Conservation (phyloP, 2,888 invertebrate genomes). For the Xestia sexstrigata region DNA sequence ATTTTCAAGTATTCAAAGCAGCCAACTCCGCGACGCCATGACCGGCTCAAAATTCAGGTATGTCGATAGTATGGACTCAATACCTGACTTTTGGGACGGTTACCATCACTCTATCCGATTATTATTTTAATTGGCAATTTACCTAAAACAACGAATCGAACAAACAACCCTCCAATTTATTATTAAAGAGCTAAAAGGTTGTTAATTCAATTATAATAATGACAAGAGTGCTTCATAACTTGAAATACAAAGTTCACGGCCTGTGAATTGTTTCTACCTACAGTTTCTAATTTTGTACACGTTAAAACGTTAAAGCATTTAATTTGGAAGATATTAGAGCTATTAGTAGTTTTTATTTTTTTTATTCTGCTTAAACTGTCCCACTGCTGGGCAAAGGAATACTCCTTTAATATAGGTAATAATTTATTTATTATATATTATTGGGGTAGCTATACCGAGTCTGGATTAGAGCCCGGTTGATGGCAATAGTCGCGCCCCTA, state of each 20-base stretch:
- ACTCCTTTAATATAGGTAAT: too few relatives aligned
- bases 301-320: background rate
- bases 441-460: too few relatives aligned
- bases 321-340: background rate
- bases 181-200: constrained; percentile 43
- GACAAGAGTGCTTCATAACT: constrained; percentile 35
- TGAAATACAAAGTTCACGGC: constrained; percentile 20
- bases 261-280: constrained; percentile 2
- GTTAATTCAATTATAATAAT: constrained; percentile 42
- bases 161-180: constrained; percentile 39
- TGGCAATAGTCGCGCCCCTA: too few relatives aligned
- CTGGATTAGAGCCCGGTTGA: too few relatives aligned
- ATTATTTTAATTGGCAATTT: constrained; percentile 54
- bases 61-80: background rate
- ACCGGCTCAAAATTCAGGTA: background rate
- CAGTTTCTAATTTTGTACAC: background rate
- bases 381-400: too few relatives aligned
- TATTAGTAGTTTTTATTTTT: background rate
- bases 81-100: background rate
- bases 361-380: too few relatives aligned
- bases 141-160: constrained; percentile 48
- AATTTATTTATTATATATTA: too few relatives aligned
- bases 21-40: background rate
- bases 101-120: constrained; percentile 24
- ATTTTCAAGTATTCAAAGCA: background rate